Evolutionary conservation across 2,797 vertebrate genomes (phyloP), one percentile per base, ranked within the genome.

Genomic region (Sebastes melanostomus): DNA sequence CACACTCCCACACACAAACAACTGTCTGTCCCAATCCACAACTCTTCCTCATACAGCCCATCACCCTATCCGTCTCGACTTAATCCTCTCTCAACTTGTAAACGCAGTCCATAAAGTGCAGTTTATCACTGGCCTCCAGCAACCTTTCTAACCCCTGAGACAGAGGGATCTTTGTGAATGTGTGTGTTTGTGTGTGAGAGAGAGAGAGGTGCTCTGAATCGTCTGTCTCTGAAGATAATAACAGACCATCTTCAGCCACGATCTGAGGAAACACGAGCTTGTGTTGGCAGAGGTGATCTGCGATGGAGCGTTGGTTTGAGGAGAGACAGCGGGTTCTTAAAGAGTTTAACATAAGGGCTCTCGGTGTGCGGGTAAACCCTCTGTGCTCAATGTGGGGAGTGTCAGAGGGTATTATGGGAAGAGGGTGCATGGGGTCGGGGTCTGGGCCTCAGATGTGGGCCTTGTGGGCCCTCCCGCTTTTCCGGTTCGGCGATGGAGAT

Each of bases 391-490:
- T 62, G 86, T 42, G 77, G 81, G 85, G 89, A 80, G 86, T 82
- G 82, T 88, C 81, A 66, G 60, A 72, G 89, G 80, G 88, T 75
- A 86, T 88, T 84, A 73, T 86, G 85, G 91, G 87, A 85, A 82
- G 83, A 87, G 86, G 73, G 56, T 69, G 86, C 78, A 67, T 67
- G 56, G 86, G 84, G 86, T 88, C 88, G 42, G 87, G 84, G 86
- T 88, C 88, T 86, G 91, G 83, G 81, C 81, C 90, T 94, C 91
- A 92, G 92, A 94, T 94, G 94, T 95, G 93, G 92, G 84, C 71
- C 30, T 32, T 89, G 92, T 30, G 91, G 90, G 92, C 62, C 75
- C 52, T 66, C 80, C 75, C 6, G 60, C 81, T 88, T 86, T 88
- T 88, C 89, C 87, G 86, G 79, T 87, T 81, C 66, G 72, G 85